Evolutionary conservation across 1,140 invertebrate genomes (phyloP), one percentile per base, ranked within the genome.

Genomic region (Neelides sp.): DNA sequence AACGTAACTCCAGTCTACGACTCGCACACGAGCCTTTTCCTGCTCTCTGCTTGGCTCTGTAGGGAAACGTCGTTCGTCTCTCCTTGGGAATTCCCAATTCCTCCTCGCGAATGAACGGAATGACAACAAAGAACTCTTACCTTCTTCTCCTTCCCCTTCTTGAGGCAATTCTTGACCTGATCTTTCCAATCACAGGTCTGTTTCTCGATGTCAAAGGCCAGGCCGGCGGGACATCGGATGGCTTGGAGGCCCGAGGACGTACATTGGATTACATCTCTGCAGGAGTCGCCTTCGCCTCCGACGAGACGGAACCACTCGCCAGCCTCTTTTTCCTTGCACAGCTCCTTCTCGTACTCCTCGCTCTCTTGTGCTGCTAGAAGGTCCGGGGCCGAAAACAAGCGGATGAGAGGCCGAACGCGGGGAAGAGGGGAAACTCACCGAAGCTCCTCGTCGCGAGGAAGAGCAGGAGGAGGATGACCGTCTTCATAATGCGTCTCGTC

Each of bases 131-230:
- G 26, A 7, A 46, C 36, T 20, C 51, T 36, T 51, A 57, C 78
- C 66, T 89, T 88, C 51, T 84, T 79, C 64, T 89, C 86, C 66
- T 90, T 90, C 68, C 80, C 88, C 71, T 89, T 92, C 62, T 85
- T 68, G 63, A 87, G 86, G 69, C 90, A 94, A 66, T 93, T 93
- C 66, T 88, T 90, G 0, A 94, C 89, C 2, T 86, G 78, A 54
- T 82, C 84, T 66, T 91, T 93, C 89, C 89, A 94, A 65, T 93
- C 87, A 65, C 89, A 94, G 2, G 89, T 93, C 69, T 94, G 90
- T 67, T 92, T 91, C 64, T 93, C 88, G 61, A 93, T 91, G 65
- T 94, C 89, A 69, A 94, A 94, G 65, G 81, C 90, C 50, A 94
- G 71, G 68, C 89, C 89, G 43, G 88, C 85, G 15, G 89, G 89